A percentile compares a stretch with the other conserved stretches of the same genome.
Evolutionary conservation across 2,113 vertebrate species (phyloP).

Genomic region (Phycodurus eques): DNA sequence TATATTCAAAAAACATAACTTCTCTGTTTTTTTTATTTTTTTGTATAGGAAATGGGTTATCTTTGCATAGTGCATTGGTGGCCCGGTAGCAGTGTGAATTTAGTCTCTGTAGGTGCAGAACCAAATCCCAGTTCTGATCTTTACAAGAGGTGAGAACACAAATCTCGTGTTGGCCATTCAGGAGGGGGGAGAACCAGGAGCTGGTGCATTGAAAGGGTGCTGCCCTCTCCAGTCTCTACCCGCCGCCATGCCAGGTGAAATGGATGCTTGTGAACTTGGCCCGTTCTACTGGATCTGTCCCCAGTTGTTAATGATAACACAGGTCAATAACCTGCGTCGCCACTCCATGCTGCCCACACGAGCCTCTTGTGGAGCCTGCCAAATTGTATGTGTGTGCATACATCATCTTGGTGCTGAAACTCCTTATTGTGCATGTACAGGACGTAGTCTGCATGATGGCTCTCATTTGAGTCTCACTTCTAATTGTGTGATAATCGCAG

Average conservation of each 20-base stretch:
- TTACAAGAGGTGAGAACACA: constrained; percentile 51
- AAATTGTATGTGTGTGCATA: constrained; percentile 35
- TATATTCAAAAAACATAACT: too few relatives aligned
- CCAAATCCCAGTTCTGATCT: constrained; percentile 38
- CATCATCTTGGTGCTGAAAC: constrained; percentile 32
- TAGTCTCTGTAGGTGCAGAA: constrained; percentile 18
- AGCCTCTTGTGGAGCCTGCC: constrained; percentile 51
- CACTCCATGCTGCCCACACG: constrained; percentile 49
- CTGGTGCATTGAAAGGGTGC: constrained; percentile 42
- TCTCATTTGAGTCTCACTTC: neutral
- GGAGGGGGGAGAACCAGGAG: constrained; percentile 51
- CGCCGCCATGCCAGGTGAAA: constrained; percentile 57
- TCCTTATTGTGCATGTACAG: constrained; percentile 25
- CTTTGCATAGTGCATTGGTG: neutral
- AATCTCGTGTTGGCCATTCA: constrained; percentile 39
- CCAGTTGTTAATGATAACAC: constrained; percentile 70
- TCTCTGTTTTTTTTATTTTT: neutral
- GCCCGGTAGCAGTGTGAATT: constrained; percentile 9
- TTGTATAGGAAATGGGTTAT: neutral
- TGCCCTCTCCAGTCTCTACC: constrained; percentile 46
- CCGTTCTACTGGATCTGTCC: constrained; percentile 53
- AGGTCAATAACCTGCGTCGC: constrained; percentile 24
- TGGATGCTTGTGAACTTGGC: constrained; percentile 61
- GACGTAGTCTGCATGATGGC: constrained; percentile 12
- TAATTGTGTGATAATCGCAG: constrained; percentile 1